Base-by-base conservation (phyloP, 2,113 vertebrate species). In the Rutilus rutilus region DNA sequence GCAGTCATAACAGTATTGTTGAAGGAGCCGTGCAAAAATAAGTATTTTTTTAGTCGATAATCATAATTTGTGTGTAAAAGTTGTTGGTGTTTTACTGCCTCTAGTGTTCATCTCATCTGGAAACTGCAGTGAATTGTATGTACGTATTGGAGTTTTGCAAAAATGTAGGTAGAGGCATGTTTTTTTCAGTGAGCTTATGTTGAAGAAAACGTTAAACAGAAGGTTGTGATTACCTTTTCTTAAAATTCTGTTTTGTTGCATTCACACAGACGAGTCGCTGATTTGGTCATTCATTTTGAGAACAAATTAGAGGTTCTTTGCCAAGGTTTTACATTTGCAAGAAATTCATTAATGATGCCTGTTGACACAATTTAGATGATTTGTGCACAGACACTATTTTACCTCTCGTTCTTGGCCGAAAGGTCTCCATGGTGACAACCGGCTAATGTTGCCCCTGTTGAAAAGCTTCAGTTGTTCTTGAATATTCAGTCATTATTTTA, bases 221-320 rank as follows among this genome's bases (percentile, higher is more conserved):
- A 54, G 81, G 27, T 52, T 69, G 81, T 84, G 50, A 73, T 87
- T 79, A 67, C 17, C 75, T 84, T 47, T 79, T 79, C 67, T 52
- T 42, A 14, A 79, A 78, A 78, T 57, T 23, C 15, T 19, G 30
- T 73, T 57, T 14, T 39, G 3, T 82, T 78, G 30, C 7, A 9
- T 84, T 84, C n/a, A n/a, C 25, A 47, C 33, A 10, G 9, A 52
- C 9, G 23, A 57, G 21, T 15, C 54, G 1, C 11, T 78, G 11
- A 60, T 78, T 78, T 60, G 33, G 52, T 4, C 9, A 12, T 78
- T 12, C 17, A 57, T 77, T 54, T 27, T 19, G 19, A 78, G 19
- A 36, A 30, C 30, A 57, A 59, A 78, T 30, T 11, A 25, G 77
- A 78, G 30, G 17, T 33, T 12, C 39, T 81, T 47, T 65, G 36